Percentiles rank a stretch among this genome's conserved stretches.
These are phyloP conservation scores for Drosophila murphyi DNA, from an alignment of 1,140 invertebrate species.

Conservation along the genomic window DNA sequence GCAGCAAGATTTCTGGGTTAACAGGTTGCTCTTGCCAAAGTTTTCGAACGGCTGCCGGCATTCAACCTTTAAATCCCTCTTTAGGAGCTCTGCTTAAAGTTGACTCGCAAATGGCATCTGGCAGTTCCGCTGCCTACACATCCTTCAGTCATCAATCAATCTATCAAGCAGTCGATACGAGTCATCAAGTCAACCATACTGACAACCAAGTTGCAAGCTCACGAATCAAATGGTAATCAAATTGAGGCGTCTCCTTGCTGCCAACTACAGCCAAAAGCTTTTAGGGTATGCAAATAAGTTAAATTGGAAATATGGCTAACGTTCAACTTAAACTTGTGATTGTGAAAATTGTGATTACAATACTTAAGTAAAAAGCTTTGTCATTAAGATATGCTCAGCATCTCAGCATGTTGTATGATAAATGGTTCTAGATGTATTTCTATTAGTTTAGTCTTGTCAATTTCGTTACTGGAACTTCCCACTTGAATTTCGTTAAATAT, in stretches of 20 bases:
- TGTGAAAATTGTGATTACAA: conserved; percentile 10
- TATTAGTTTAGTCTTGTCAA: no score
- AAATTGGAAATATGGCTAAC: conserved; percentile 32
- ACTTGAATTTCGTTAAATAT: no score
- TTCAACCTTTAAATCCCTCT: conserved; percentile 27
- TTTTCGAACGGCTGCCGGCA: neutral
- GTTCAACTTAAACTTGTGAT: conserved; percentile 15
- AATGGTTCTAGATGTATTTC: neutral
- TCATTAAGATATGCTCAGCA: conserved; percentile 2
- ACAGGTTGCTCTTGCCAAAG: conserved; percentile 52
- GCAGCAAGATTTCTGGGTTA: conserved; percentile 54
- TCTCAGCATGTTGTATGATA: neutral
- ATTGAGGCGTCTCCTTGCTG: conserved; percentile 28
- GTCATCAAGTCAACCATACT: conserved; percentile 71
- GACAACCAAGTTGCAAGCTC: conserved; percentile 67
- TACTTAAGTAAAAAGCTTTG: neutral
- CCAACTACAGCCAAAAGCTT: conserved; percentile 52
- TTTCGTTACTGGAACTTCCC: no score
- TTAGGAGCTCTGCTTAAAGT: conserved; percentile 23
- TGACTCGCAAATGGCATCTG: neutral
- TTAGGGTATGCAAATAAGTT: conserved; percentile 41
- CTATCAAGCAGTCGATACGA: conserved; percentile 50
- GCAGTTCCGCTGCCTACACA: conserved; percentile 8
- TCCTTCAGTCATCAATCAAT: conserved; percentile 59
- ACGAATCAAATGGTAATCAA: conserved; percentile 77